Base-by-base conservation (phyloP, 2,888 invertebrate species). In the Chymomyza amoena region DNA sequence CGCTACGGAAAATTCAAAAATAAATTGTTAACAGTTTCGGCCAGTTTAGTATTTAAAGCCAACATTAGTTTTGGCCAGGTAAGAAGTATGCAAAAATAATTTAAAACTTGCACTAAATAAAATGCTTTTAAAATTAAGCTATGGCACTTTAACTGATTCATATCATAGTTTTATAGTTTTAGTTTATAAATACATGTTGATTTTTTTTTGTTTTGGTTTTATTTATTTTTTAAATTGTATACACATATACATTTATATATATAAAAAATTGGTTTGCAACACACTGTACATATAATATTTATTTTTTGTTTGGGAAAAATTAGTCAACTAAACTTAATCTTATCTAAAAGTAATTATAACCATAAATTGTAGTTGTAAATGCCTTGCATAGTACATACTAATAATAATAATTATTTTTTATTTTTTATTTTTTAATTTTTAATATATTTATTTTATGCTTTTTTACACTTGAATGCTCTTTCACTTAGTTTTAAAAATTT, bases 391-490 rank as follows among this genome's bases (percentile, higher is more conserved):
- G 66, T 66, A 68, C 66, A 67, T 45, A 39, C 63, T n/a, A 51
- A 45, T 39, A 56, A 65, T 57, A 13, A 15, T 57, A 15, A 28
- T 57, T 25, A 57, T 28, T 57, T 9, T 57, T 25, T 32, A 32
- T n/a, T n/a, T n/a, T n/a, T n/a, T n/a, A n/a, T n/a, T n/a, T n/a
- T n/a, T n/a, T n/a, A n/a, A n/a, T n/a, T 9, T 57, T 25, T 32
- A 32, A 25, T 20, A 25, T 57, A 6, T 28, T 7, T 65, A 45
- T 65, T 59, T 57, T 18, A 13, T 62, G 59, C 45, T 62, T 62
- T 86, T 88, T 79, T 88, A 88, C 88, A 78, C 66, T 76, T 68
- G 71, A 72, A 66, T 77, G 66, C 71, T 69, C 70, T 64, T n/a
- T n/a, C 61, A 70, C 82, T 82, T 85, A 83, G 61, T 70, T 57